phyloP scores from a whole-genome alignment of 2,888 invertebrate species.

The Aphodius sticticus region DNA sequence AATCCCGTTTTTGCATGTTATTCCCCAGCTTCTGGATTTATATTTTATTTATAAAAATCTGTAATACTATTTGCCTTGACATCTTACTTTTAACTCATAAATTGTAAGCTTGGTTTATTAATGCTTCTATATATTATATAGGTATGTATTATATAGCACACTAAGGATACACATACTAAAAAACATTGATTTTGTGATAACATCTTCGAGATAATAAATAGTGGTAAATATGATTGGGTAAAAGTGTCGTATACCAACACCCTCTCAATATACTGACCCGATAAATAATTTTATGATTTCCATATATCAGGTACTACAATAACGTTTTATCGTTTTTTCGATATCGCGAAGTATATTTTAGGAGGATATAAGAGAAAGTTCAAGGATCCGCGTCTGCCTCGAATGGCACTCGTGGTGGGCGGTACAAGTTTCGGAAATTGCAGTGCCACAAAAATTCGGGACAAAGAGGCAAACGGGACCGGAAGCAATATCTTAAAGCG shows the following conservation, averaged over 20 bases:
- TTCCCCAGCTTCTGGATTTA: too few species aligned
- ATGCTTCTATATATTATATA: too few species aligned
- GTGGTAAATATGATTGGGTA: background rate
- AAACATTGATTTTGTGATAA: background rate
- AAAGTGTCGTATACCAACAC: background rate
- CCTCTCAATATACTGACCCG: background rate
- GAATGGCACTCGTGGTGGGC: background rate
- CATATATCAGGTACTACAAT: background rate
- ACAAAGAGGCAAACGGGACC: background rate
- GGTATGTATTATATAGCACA: too few species aligned
- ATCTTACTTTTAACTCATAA: too few species aligned
- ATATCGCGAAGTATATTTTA: background rate
- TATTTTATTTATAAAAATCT: too few species aligned
- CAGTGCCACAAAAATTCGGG: background rate
- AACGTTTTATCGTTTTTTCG: background rate
- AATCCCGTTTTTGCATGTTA: too few species aligned
- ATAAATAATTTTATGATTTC: background rate
- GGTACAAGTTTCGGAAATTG: background rate
- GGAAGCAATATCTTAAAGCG: background rate
- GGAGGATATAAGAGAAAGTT: background rate
- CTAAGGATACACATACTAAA: background rate
- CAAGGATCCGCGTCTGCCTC: background rate
- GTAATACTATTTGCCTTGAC: too few species aligned
- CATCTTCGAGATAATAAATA: background rate
- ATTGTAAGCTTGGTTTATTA: too few species aligned